A percentile compares a stretch with the other conserved stretches of the same genome.
These are phyloP conservation scores for Calameuta pallipes DNA, from an alignment of 2,888 invertebrate species.

Conservation along the genomic window DNA sequence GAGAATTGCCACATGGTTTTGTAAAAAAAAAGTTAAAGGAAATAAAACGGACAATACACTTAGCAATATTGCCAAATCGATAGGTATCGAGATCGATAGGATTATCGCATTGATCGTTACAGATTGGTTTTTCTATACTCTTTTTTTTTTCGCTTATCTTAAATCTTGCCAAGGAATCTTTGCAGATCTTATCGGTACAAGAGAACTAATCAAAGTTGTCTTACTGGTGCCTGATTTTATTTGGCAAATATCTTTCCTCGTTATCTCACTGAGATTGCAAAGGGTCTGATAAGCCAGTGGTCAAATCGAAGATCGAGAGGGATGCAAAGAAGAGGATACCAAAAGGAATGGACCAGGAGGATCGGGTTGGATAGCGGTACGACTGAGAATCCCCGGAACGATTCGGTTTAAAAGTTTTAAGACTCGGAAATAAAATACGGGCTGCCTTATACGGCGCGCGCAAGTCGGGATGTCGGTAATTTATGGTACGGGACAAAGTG, in stretches of 20 bases:
- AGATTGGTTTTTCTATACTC: neutral
- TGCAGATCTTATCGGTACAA: neutral
- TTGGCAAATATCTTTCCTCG: neutral
- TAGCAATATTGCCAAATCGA: neutral
- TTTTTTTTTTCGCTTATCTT: neutral
- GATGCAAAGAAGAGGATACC: neutral
- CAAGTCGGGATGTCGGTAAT: constrained; percentile 33
- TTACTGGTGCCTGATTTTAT: neutral
- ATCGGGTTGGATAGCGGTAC: neutral
- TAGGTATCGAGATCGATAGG: neutral
- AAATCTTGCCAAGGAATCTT: neutral
- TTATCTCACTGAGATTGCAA: neutral
- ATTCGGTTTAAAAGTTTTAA: constrained; percentile 34
- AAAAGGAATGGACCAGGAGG: neutral
- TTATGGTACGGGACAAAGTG: constrained; percentile 43
- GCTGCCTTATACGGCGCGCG: constrained; percentile 35
- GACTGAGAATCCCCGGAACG: constrained; percentile 12
- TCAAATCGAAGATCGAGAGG: neutral
- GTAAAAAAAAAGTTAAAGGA: neutral
- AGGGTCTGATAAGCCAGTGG: neutral
- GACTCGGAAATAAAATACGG: constrained; percentile 40
- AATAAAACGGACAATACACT: neutral
- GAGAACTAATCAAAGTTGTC: neutral
- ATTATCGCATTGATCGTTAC: neutral
- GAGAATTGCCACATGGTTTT: neutral